Evolutionary conservation across 2,888 invertebrate genomes (phyloP), one percentile per base, ranked within the genome.

Genomic region (Drosophila aldrichi): DNA sequence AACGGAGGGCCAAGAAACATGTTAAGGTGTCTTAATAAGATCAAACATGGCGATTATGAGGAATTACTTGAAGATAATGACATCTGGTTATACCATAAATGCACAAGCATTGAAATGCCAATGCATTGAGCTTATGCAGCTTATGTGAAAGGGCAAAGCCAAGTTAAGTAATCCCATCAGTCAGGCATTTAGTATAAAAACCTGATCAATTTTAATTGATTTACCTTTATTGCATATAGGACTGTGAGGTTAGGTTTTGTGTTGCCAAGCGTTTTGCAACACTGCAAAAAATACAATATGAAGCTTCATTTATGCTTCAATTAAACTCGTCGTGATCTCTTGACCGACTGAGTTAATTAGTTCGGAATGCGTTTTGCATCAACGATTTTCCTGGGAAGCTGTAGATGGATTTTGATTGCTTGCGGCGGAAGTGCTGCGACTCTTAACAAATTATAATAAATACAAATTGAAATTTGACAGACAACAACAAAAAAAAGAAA

Each of bases 1-100:
- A 22, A 29, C 38, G 40, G 55, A 60, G 49, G 65, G 54, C 44
- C 32, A 51, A 55, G 60, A 74, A 89, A 85, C 89, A 80, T 77
- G 83, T 85, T 85, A 75, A 80, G 83, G 86, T 89, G 89, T 85
- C 89, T 86, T 89, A 86, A 86, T 86, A 88, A 78, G 78, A 89
- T 86, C 86, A 88, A 89, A 74, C 78, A 85, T 76, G 86, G 73
- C 78, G 86, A 89, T 86, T 89, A 88, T 88, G 78, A 56, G 76
- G 89, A 88, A 88, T 85, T 85, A 88, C 89, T 89, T 71, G 52
- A 68, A 69, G 74, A 83, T 85, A 85, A 85, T 88, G 80, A 81
- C 77, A 82, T 74, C 58, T 64, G 66, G 48, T 65, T 56, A 69
- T 66, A 18, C 48, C 29, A 48, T 46, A 22, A 44, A 44, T 43